Percentiles rank a stretch among this genome's conserved stretches.
phyloP scores from a whole-genome alignment of 2,888 invertebrate species.

The Cerastoderma edule region DNA sequence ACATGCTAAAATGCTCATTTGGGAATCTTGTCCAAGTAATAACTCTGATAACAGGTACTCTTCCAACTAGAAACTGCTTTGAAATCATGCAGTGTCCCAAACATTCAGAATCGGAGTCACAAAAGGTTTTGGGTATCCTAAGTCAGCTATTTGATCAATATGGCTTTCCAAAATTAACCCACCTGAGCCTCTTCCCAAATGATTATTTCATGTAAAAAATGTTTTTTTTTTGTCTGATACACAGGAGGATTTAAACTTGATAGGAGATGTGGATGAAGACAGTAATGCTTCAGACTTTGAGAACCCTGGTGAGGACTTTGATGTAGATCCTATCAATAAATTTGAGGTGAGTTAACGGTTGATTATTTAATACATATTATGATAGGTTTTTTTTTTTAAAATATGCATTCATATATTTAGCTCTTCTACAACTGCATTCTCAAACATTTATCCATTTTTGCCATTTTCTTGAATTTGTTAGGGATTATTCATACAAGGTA shows the following conservation, averaged over 20 bases:
- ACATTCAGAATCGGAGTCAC: background rate
- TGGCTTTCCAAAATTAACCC: too few relatives aligned
- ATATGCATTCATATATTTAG: too few relatives aligned
- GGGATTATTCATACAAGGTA: too few relatives aligned
- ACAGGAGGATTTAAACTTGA: constrained; percentile 74
- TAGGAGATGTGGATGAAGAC: constrained; percentile 70
- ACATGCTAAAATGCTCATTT: background rate
- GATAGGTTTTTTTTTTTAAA: too few relatives aligned
- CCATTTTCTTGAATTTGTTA: too few relatives aligned
- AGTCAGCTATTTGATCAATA: background rate
- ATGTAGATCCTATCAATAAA: constrained; percentile 73
- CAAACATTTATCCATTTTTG: too few relatives aligned
- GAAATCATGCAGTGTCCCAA: too few relatives aligned
- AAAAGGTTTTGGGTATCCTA: background rate
- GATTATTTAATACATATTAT: too few relatives aligned
- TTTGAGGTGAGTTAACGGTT: constrained; percentile 68
- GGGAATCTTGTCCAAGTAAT: background rate
- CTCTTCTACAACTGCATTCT: too few relatives aligned
- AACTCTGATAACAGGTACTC: too few relatives aligned
- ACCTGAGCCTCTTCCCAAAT: too few relatives aligned
- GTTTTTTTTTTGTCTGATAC: background rate
- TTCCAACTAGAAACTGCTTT: too few relatives aligned
- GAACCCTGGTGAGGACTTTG: constrained; percentile 65
- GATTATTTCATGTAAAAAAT: background rate
- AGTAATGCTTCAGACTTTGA: constrained; percentile 65